These are phyloP conservation scores for Amphibalanus amphitrite DNA, from an alignment of 1,140 invertebrate species.

Conservation along the genomic window DNA sequence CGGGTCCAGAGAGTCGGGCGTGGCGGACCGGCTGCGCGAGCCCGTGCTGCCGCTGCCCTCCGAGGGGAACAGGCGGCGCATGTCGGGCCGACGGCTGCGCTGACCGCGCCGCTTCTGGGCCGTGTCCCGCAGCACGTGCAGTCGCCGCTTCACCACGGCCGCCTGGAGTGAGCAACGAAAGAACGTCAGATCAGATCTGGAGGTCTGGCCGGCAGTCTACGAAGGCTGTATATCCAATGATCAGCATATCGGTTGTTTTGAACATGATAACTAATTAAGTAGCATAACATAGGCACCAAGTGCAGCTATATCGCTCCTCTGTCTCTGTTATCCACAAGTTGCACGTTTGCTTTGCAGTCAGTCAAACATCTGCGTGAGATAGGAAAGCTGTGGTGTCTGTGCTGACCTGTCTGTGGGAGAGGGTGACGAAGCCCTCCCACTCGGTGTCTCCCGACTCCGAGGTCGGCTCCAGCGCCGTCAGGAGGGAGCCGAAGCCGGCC, in stretches of 20 bases:
- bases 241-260: too few species aligned
- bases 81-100: not conserved
- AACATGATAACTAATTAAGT: too few species aligned
- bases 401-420: not conserved
- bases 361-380: too few species aligned
- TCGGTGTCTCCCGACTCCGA: not conserved
- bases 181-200: too few species aligned
- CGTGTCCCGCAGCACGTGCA: not conserved
- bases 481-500: not conserved
- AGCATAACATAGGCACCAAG: too few species aligned
- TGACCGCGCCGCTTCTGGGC: not conserved
- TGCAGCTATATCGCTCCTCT: too few species aligned
- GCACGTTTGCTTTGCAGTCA: too few species aligned
- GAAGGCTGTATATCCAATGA: too few species aligned
- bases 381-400: too few species aligned
- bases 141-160: not conserved
- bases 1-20: slow-evolving; percentile 60
- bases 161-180: not conserved
- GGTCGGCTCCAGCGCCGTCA: not conserved
- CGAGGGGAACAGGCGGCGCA: not conserved
- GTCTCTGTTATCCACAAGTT: too few species aligned
- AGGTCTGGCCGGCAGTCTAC: too few species aligned
- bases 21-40: slow-evolving; percentile 61
- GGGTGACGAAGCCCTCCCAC: not conserved
- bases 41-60: slow-evolving; percentile 33